These are phyloP conservation scores for Phymastichus coffea DNA, from an alignment of 1,140 invertebrate species.

Conservation along the genomic window DNA sequence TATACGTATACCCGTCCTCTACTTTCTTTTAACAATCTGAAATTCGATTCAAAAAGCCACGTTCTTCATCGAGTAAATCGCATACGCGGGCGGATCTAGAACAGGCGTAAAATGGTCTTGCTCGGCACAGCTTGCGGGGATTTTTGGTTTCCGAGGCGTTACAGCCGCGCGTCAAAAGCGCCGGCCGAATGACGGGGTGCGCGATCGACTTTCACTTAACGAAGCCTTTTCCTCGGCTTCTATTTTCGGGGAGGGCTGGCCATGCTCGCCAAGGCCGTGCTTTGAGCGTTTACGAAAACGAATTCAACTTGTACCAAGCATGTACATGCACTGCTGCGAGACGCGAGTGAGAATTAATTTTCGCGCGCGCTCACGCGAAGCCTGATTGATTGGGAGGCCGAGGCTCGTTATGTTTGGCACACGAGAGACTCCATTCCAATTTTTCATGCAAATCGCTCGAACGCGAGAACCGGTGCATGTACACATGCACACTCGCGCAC, in stretches of 20 bases:
- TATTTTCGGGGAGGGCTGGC: background rate
- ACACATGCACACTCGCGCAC: too few species aligned
- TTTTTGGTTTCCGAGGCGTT: background rate
- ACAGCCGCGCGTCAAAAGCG: background rate
- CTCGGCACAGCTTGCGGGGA: background rate
- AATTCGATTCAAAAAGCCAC: too few species aligned
- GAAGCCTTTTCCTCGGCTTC: too few species aligned
- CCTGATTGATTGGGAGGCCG: slow-evolving; percentile 18
- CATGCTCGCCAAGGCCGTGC: slow-evolving; percentile 5
- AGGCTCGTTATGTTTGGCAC: background rate
- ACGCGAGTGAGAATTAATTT: slow-evolving; percentile 12
- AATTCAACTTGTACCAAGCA: background rate
- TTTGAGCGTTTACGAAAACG: background rate
- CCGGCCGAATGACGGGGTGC: too few species aligned
- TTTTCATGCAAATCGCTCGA: slow-evolving; percentile 25
- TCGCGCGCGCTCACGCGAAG: background rate
- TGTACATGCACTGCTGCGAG: background rate
- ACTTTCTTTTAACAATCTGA: too few species aligned
- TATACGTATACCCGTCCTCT: too few species aligned
- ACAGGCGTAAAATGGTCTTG: too few species aligned
- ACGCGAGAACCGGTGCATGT: too few species aligned
- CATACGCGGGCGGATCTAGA: too few species aligned
- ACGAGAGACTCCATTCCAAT: slow-evolving; percentile 11
- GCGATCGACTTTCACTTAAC: background rate
- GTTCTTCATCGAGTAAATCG: too few species aligned